Evolutionary conservation across 2,888 invertebrate species (phyloP).

Genomic region (Oithona nana): DNA sequence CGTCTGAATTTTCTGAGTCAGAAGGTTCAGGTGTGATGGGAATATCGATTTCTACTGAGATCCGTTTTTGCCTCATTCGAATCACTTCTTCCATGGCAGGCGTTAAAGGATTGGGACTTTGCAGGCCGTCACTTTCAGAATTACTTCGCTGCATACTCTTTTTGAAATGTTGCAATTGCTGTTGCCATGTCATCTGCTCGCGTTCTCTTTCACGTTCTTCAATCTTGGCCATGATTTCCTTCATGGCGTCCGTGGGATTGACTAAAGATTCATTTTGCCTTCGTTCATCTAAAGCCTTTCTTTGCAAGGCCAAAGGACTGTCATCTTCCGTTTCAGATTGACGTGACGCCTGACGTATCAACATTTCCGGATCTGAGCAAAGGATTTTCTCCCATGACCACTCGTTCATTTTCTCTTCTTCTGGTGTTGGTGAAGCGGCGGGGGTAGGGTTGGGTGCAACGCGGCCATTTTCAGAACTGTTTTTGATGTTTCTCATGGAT

Average conservation of each 20-base stretch:
- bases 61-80: slow-evolving; percentile 4
- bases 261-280: slow-evolving; percentile 20
- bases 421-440: slow-evolving; percentile 18
- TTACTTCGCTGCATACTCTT: neutral
- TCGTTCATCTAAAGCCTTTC: neutral
- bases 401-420: slow-evolving; percentile 23
- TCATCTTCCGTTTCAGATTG: slow-evolving; percentile 11
- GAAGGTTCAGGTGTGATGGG: slow-evolving; percentile 14
- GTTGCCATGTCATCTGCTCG: slow-evolving; percentile 7
- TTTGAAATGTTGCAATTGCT: slow-evolving; percentile 13
- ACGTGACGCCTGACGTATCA: slow-evolving; percentile 23
- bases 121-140: neutral
- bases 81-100: slow-evolving; percentile 20
- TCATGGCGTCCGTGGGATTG: slow-evolving; percentile 51
- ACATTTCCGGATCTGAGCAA: slow-evolving; percentile 42
- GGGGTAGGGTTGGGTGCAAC: neutral
- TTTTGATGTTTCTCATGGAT: neutral
- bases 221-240: slow-evolving; percentile 41
- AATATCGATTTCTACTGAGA: slow-evolving; percentile 7
- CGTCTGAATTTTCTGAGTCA: neutral
- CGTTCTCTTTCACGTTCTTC: slow-evolving; percentile 31
- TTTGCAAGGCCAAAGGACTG: slow-evolving; percentile 5
- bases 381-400: slow-evolving; percentile 48
- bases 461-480: neutral
- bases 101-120: slow-evolving; percentile 10